A percentile compares a stretch with the other conserved stretches of the same genome.
Evolutionary conservation across 2,113 vertebrate species (phyloP).

Genomic region (Misgurnus anguillicaudatus): DNA sequence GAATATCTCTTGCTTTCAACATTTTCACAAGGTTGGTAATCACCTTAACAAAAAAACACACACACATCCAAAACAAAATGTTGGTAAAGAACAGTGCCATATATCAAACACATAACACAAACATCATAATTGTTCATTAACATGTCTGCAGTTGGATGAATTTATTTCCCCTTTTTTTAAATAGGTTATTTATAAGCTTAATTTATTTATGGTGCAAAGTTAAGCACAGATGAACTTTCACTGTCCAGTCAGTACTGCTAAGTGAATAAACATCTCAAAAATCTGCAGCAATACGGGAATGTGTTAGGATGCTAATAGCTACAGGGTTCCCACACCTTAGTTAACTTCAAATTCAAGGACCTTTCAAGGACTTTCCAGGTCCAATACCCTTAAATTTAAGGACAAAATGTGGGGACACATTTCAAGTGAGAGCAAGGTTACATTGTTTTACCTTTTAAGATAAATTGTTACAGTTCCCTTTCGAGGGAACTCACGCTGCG

Average conservation of each 20-base stretch:
- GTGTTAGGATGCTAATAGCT: neutral
- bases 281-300: neutral
- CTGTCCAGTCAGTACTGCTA: conserved; percentile 62
- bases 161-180: neutral
- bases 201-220: conserved; percentile 57
- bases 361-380: too few relatives aligned
- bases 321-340: too few relatives aligned
- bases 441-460: too few relatives aligned
- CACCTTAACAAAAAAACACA: conserved; percentile 76
- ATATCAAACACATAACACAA: neutral
- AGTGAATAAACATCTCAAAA: conserved; percentile 24
- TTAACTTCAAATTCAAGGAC: too few relatives aligned
- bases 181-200: neutral
- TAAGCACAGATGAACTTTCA: conserved; percentile 67
- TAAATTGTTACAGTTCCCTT: too few relatives aligned
- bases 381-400: too few relatives aligned
- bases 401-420: too few relatives aligned
- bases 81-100: neutral
- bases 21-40: conserved; percentile 99
- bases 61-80: conserved; percentile 25
- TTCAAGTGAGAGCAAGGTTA: too few relatives aligned
- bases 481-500: too few relatives aligned
- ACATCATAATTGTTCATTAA: neutral
- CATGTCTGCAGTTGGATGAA: neutral
- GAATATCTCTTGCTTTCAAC: conserved; percentile 94